Evolutionary conservation across 2,888 invertebrate genomes (phyloP).

Genomic region (Nezara viridula): DNA sequence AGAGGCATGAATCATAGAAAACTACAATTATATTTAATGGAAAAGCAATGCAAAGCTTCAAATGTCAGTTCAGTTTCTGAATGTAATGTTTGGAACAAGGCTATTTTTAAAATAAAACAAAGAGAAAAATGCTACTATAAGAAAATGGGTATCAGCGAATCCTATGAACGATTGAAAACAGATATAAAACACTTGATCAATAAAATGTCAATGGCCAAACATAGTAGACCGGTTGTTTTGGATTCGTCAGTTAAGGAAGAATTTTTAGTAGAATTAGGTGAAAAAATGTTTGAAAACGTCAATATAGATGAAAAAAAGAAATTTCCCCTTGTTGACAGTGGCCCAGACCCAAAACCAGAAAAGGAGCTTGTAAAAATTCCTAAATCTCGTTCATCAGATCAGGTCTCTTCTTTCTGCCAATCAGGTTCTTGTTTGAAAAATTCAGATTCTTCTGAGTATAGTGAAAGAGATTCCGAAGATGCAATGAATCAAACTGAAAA

Average conservation of each 20-base stretch:
- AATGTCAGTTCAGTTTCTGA: slow-evolving; percentile 38
- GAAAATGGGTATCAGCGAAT: slow-evolving; percentile 7
- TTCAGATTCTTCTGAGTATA: background rate
- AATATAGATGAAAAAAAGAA: slow-evolving; percentile 14
- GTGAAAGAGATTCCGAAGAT: background rate
- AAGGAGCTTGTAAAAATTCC: background rate
- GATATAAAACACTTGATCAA: slow-evolving; percentile 25
- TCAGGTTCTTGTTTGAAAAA: slow-evolving; percentile 37
- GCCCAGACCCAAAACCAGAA: background rate
- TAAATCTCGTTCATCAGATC: background rate
- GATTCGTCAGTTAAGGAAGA: background rate
- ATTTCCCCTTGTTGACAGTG: background rate
- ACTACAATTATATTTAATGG: slow-evolving; percentile 13
- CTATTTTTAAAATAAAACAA: slow-evolving; percentile 29
- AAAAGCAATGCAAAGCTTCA: slow-evolving; percentile 34
- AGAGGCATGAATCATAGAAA: slow-evolving; percentile 42
- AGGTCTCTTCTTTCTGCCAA: background rate
- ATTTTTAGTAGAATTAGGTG: background rate
- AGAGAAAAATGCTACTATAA: slow-evolving; percentile 5
- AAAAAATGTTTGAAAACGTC: slow-evolving; percentile 32
- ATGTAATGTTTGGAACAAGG: slow-evolving; percentile 41
- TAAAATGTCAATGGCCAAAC: background rate
- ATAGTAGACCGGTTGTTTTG: background rate
- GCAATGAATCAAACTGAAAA: background rate
- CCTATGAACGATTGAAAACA: background rate